Conservation (phyloP, 2,888 invertebrate genomes). For the Megaustenia siamemsis region DNA sequence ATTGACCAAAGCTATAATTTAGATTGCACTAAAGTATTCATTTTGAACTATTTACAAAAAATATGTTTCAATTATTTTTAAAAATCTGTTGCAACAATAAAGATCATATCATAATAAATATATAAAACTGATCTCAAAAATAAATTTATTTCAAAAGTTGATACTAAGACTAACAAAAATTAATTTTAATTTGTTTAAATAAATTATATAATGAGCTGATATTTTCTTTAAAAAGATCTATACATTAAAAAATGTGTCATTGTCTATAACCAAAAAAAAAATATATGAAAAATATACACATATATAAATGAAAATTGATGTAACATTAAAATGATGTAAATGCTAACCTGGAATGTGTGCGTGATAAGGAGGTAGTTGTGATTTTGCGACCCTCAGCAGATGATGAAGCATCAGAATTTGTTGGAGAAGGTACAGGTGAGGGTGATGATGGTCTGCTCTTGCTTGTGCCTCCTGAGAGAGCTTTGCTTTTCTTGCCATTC, state of each 20-base stretch:
- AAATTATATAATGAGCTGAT: too few relatives aligned
- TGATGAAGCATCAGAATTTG: constrained; percentile 53
- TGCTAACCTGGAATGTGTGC: constrained; percentile 78
- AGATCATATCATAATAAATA: too few relatives aligned
- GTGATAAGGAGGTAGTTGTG: constrained; percentile 76
- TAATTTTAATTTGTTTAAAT: too few relatives aligned
- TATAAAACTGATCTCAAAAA: too few relatives aligned
- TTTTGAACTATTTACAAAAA: not conserved
- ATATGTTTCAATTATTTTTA: not conserved
- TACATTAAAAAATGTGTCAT: not conserved
- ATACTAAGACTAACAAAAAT: too few relatives aligned
- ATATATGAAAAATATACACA: not conserved
- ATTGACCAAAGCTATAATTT: too few relatives aligned
- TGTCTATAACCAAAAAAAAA: not conserved
- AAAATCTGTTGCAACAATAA: too few relatives aligned
- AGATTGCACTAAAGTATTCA: too few relatives aligned
- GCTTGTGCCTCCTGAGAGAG: constrained; percentile 10
- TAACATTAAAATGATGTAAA: not conserved
- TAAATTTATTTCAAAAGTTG: too few relatives aligned
- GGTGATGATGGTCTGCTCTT: constrained; percentile 58
- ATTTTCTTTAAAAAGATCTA: too few relatives aligned
- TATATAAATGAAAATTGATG: not conserved
- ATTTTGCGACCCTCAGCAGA: constrained; percentile 72
- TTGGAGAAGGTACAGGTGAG: constrained; percentile 49
- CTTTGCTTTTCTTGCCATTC: constrained; percentile 33